Base-by-base conservation (phyloP, 1,140 invertebrate species). In the Euura lappo region DNA sequence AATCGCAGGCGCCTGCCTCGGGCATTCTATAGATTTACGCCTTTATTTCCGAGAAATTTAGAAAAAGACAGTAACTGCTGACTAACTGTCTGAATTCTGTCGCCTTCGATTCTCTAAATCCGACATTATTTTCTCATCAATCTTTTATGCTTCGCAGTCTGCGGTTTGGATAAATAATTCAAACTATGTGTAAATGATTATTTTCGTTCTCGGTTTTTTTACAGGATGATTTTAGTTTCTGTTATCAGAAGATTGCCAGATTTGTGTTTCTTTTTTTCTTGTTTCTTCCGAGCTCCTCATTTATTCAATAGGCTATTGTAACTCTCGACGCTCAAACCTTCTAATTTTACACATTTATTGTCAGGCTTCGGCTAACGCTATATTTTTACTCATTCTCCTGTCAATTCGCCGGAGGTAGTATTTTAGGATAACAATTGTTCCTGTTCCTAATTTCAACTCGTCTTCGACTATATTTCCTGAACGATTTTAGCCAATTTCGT, bases 11-110 rank as follows among this genome's bases (percentile, higher is more conserved):
- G 71, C 45, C 11, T 8, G 28, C n/a, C 28, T 28, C 43, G 13
- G 28, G 11, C 45, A 69, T 47, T 69, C 72, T 65, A 45, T 68
- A 60, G 71, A 78, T 78, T 78, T 79, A 79, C 75, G 71, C 66
- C 65, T 70, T 60, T 72, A 73, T 28, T 72, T 64, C 44, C 65
- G 67, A 68, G 47, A 71, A 77, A 77, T 73, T 72, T 75, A 45
- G 68, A 73, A 72, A 79, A 76, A 60, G 8, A 77, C 73, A 77
- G 69, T 70, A 28, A 28, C 28, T 28, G 28, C 28, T 28, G 28
- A 28, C 28, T 28, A 28, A 28, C 28, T 28, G 28, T 28, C 28
- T 28, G 28, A 28, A 28, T 28, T 28, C 28, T 28, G 28, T 28
- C 28, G 28, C 28, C 28, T 28, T 28, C 28, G 28, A 28, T 28